A percentile compares a stretch with the other conserved stretches of the same genome.
These are phyloP conservation scores for Acrossocheilus wenchowensis DNA, from an alignment of 2,797 vertebrate species.

Conservation along the genomic window DNA sequence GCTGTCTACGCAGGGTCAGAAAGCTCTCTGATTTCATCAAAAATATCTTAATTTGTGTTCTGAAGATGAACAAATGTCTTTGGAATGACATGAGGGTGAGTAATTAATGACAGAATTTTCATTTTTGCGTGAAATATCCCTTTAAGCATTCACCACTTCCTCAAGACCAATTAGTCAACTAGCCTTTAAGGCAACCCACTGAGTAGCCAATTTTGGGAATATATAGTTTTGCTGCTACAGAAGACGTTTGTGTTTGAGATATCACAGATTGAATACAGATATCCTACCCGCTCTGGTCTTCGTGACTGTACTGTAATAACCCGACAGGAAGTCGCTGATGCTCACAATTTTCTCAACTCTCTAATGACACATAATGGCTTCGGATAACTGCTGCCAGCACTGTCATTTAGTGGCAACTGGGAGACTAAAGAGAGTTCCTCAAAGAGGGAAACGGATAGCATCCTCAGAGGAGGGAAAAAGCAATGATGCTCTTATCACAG, in stretches of 20 bases:
- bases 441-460: not conserved
- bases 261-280: not conserved
- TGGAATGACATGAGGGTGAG: not conserved
- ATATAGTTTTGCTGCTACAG: not conserved
- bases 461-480: not conserved
- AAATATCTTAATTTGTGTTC: no score
- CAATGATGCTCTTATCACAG: not conserved
- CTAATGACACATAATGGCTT: slow-evolving; percentile 42
- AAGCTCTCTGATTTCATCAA: no score
- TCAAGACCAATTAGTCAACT: not conserved
- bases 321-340: slow-evolving; percentile 19
- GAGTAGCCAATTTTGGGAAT: not conserved
- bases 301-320: slow-evolving; percentile 23
- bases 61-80: no score
- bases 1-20: no score
- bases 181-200: not conserved
- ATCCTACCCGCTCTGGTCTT: not conserved
- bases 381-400: slow-evolving; percentile 25
- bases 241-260: not conserved
- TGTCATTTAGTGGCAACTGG: slow-evolving; percentile 39
- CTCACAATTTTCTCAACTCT: slow-evolving; percentile 41
- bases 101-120: not conserved
- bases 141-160: not conserved
- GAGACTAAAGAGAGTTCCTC: not conserved
- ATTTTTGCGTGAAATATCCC: not conserved